Evolutionary conservation across 2,797 vertebrate species (phyloP).

Genomic region (Lagocephalus sceleratus): DNA sequence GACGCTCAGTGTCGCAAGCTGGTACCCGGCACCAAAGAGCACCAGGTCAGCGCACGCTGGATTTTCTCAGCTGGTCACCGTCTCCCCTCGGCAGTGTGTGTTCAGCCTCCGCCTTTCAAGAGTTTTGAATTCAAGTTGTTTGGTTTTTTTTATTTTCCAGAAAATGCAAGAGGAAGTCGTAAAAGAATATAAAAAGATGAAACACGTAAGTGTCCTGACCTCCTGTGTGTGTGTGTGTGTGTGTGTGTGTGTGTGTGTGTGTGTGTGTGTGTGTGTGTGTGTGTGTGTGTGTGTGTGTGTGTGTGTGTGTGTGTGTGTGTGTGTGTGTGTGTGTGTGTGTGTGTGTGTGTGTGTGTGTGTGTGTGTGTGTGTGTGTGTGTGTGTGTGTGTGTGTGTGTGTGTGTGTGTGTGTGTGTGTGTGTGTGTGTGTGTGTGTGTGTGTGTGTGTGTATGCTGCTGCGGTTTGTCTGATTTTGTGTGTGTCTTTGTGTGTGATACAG

Average conservation of each 20-base stretch:
- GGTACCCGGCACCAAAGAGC: constrained; percentile 81
- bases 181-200: constrained; percentile 87
- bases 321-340: neutral
- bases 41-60: constrained; percentile 75
- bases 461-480: neutral
- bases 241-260: neutral
- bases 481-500: constrained; percentile 50
- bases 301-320: constrained; percentile 2
- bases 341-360: neutral
- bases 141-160: constrained; percentile 59
- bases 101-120: neutral
- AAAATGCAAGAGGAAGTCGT: constrained; percentile 84
- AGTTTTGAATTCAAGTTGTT: neutral
- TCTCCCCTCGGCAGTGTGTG: too few relatives aligned
- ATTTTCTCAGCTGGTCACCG: neutral
- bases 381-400: neutral
- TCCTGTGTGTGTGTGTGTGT: neutral
- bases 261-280: too few relatives aligned
- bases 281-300: neutral
- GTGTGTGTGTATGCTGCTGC: too few relatives aligned
- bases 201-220: constrained; percentile 75
- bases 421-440: too few relatives aligned
- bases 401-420: neutral
- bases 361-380: too few relatives aligned
- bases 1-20: constrained; percentile 78